phyloP scores from a whole-genome alignment of 2,888 invertebrate species.

The Pyrrhosoma nymphula region DNA sequence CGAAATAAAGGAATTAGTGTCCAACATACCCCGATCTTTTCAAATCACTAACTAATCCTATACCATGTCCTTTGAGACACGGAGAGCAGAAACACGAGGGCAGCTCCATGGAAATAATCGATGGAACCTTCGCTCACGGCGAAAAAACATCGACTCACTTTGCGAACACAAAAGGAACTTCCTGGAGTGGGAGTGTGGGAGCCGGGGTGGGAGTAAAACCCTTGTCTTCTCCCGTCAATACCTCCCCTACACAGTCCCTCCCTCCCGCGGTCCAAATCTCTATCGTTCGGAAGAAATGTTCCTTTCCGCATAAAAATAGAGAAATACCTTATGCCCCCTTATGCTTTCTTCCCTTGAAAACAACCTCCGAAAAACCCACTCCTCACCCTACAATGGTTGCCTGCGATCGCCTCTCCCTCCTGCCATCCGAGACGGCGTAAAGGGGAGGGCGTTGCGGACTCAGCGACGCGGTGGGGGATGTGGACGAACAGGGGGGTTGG shows the following conservation, averaged over 20 bases:
- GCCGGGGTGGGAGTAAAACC: not conserved
- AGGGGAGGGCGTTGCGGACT: not conserved
- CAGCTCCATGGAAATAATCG: not conserved
- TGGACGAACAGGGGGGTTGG: not conserved
- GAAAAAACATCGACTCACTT: not conserved
- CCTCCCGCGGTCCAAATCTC: not conserved
- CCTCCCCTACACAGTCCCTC: not conserved
- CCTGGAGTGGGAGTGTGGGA: not conserved
- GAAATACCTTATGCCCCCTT: slow-evolving; percentile 1
- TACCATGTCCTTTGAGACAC: not conserved
- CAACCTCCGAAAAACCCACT: not conserved
- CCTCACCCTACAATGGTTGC: not conserved
- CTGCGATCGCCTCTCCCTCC: not conserved
- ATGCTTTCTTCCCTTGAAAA: slow-evolving; percentile 13
- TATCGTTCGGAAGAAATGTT: slow-evolving; percentile 31
- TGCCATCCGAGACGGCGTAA: not conserved
- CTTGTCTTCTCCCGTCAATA: not conserved
- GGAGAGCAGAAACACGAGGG: not conserved
- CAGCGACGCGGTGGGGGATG: not conserved
- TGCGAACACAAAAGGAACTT: not conserved
- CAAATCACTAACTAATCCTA: not conserved
- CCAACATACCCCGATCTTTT: not conserved
- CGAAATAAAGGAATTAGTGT: no score
- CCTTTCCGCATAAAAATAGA: slow-evolving; percentile 22
- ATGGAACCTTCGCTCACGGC: not conserved